A percentile compares a stretch with the other conserved stretches of the same genome.
Evolutionary conservation across 2,113 vertebrate species (phyloP).

Genomic region (Anguilla japonica): DNA sequence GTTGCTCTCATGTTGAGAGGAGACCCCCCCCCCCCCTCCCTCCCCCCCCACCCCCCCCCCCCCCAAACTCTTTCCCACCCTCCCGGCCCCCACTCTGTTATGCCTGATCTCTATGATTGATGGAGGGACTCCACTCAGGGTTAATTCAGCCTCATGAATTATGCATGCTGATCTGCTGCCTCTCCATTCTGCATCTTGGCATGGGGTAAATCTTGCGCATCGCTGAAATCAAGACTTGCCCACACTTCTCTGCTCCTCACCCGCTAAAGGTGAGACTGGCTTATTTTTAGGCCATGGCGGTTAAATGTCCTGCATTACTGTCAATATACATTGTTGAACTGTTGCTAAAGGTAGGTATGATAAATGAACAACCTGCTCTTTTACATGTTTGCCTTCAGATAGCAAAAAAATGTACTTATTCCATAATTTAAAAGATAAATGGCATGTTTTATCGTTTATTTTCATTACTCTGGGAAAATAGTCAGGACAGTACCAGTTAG

Average conservation of each 20-base stretch:
- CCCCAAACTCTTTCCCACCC: neutral
- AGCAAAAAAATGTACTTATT: constrained; percentile 20
- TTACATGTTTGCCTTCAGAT: constrained; percentile 33
- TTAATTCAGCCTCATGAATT: constrained; percentile 91
- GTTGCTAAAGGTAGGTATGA: constrained; percentile 52
- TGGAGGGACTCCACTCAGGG: constrained; percentile 85
- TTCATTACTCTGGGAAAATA: neutral
- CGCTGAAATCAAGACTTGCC: constrained; percentile 61
- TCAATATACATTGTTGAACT: constrained; percentile 66
- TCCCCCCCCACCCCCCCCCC: neutral
- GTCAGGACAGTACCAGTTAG: neutral
- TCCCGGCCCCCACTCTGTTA: constrained; percentile 58
- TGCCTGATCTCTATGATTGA: constrained; percentile 88
- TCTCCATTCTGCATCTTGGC: constrained; percentile 78
- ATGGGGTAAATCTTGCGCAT: constrained; percentile 76
- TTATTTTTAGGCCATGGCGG: constrained; percentile 53
- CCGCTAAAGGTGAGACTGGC: constrained; percentile 32
- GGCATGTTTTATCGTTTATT: neutral
- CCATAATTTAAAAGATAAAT: constrained; percentile 2
- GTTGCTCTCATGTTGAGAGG: constrained; percentile 72
- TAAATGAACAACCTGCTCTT: constrained; percentile 57
- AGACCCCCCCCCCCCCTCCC: constrained; percentile 50
- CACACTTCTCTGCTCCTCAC: constrained; percentile 34
- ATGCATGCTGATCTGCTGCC: constrained; percentile 76
- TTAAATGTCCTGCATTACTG: constrained; percentile 39